Conservation (phyloP, 1,140 invertebrate species). For the Oedothorax gibbosus region DNA sequence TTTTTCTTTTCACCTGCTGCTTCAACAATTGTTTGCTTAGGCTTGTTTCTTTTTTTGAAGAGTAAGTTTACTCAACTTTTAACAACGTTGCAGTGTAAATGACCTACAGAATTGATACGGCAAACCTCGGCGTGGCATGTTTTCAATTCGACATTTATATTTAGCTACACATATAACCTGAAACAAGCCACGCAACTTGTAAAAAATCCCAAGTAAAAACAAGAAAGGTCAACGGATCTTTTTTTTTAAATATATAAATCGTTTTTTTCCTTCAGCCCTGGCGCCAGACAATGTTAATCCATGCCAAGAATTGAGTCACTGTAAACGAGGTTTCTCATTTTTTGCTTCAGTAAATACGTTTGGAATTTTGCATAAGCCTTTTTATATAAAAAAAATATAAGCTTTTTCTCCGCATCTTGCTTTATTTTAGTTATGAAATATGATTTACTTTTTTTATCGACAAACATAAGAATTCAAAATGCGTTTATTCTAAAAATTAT, state of each 20-base stretch:
- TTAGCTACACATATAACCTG: not conserved
- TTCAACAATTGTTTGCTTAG: no score
- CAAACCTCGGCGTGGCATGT: no score
- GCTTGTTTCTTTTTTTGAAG: no score
- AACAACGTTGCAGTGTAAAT: not conserved
- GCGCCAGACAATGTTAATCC: slow-evolving; percentile 25
- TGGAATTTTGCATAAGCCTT: no score
- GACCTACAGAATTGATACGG: slow-evolving; percentile 16
- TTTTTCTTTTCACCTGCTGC: no score
- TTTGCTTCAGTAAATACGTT: slow-evolving; percentile 15
- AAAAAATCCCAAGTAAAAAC: not conserved
- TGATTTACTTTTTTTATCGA: no score
- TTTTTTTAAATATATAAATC: not conserved
- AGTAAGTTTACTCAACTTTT: no score
- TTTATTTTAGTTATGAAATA: no score
- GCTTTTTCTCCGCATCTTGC: not conserved
- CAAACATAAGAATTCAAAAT: no score
- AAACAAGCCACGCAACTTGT: not conserved
- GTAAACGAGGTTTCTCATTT: not conserved
- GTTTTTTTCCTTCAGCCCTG: not conserved
- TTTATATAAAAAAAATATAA: no score
- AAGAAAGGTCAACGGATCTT: not conserved
- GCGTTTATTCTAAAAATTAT: no score
- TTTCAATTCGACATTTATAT: slow-evolving; percentile 5
- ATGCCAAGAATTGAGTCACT: slow-evolving; percentile 37